Percentiles rank a stretch among this genome's conserved stretches.
phyloP scores from a whole-genome alignment of 2,888 invertebrate species.

The Pegoplata infirma region DNA sequence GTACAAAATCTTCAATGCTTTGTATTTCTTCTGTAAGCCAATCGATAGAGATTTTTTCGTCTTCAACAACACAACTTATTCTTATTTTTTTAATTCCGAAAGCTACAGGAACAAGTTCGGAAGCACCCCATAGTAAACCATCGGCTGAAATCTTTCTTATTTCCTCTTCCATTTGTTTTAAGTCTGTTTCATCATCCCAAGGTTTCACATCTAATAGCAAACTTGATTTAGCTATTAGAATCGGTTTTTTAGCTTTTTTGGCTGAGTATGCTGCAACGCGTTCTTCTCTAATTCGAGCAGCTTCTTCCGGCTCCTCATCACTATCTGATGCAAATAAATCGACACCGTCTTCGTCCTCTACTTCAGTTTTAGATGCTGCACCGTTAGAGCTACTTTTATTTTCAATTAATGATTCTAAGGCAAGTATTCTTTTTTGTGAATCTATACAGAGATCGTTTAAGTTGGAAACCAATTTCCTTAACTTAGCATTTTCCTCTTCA shows the following conservation, averaged over 20 bases:
- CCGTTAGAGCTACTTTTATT: neutral
- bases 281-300: slow-evolving; percentile 88
- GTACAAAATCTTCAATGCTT: slow-evolving; percentile 89
- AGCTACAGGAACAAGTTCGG: slow-evolving; percentile 93
- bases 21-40: slow-evolving; percentile 92
- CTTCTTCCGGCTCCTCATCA: slow-evolving; percentile 85
- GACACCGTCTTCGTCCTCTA: slow-evolving; percentile 86
- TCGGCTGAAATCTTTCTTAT: slow-evolving; percentile 89
- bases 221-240: slow-evolving; percentile 94
- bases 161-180: slow-evolving; percentile 88
- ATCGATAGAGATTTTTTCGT: slow-evolving; percentile 95
- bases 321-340: slow-evolving; percentile 91
- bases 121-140: slow-evolving; percentile 96
- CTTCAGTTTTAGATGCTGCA: slow-evolving; percentile 64
- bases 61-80: slow-evolving; percentile 95
- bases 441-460: slow-evolving; percentile 72
- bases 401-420: slow-evolving; percentile 69
- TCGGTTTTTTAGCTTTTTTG: slow-evolving; percentile 95
- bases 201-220: slow-evolving; percentile 97
- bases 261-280: slow-evolving; percentile 92
- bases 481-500: slow-evolving; percentile 81
- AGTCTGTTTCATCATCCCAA: slow-evolving; percentile 94
- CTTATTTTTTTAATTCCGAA: slow-evolving; percentile 95
- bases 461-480: slow-evolving; percentile 76
- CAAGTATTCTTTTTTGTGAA: slow-evolving; percentile 74